Base-by-base conservation (phyloP, 2,888 invertebrate species). In the Drosophila birchii region DNA sequence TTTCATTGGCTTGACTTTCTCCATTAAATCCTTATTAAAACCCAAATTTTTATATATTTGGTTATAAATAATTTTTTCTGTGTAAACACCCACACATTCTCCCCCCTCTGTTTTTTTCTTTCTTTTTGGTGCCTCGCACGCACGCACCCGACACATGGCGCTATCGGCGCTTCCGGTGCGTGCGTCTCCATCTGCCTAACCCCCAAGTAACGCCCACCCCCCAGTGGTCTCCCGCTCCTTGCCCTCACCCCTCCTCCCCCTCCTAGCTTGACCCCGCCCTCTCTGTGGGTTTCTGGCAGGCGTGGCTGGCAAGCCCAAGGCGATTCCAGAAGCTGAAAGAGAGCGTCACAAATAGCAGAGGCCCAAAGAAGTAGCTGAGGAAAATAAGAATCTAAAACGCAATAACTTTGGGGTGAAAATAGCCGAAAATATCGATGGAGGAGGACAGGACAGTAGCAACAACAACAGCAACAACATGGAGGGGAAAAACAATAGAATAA, bases 391-490 rank as follows among this genome's bases (percentile, higher is more conserved):
- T 81, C 80, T 82, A 79, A 81, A 88, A 85, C 82, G 83, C 87
- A 84, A 89, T 89, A 89, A 84, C 85, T 90, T 82, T 81, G 81
- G 88, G 88, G 81, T 87, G 84, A 90, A 90, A 89, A 90, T 89
- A 88, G 86, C 84, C 84, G 88, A 84, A 88, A 82, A 84, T 86
- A 90, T 89, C 89, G 88, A 89, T 86, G 88, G 80, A 78, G 84
- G 57, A 75, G 78, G 76, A 78, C 69, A 75, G 68, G 59, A 36
- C 66, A 61, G 58, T 39, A 78, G 59, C 44, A 73, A 38, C 63
- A 78, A n/a, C 58, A 63, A 43, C 38, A 51, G 18, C 29, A 29
- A 29, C 29, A 29, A 29, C 29, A 29, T 8, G 32, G 51, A 56
- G 58, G 59, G 39, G 26, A 20, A 32, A 34, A 18, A 11, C 5